Percentiles rank a stretch among this genome's conserved stretches.
Evolutionary conservation across 2,797 vertebrate genomes (phyloP).

Genomic region (Spinus olivaceus): DNA sequence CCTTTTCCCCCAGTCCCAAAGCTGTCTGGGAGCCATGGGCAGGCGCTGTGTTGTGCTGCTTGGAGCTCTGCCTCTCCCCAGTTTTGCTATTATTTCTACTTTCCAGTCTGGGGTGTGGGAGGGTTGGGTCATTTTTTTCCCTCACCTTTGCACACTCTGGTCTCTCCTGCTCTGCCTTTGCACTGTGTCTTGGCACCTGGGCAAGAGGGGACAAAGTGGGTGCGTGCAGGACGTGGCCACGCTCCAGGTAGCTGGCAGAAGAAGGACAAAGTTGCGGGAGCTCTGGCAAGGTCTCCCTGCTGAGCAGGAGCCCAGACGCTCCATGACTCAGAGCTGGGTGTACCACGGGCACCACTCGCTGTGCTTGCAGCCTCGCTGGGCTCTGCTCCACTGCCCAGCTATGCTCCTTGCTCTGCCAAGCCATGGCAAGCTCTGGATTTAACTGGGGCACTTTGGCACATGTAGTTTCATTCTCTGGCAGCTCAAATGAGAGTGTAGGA

Average conservation of each 20-base stretch:
- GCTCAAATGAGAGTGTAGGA: background rate
- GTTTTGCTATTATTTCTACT: background rate
- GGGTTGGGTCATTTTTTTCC: background rate
- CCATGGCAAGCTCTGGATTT: background rate
- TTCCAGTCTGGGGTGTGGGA: background rate
- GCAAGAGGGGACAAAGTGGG: background rate
- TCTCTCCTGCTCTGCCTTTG: background rate
- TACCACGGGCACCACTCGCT: background rate
- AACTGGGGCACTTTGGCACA: background rate
- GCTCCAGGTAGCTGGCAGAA: background rate
- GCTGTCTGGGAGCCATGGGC: background rate
- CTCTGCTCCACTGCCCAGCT: background rate
- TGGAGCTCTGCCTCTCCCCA: background rate
- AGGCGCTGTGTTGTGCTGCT: background rate
- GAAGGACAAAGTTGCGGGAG: background rate
- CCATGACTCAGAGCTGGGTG: slow-evolving; percentile 5
- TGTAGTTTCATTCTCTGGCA: background rate
- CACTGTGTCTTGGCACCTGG: background rate
- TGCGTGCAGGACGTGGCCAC: background rate
- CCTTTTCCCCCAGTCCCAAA: background rate
- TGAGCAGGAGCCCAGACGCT: background rate
- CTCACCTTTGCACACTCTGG: background rate
- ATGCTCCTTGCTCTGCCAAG: background rate
- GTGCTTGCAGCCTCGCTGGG: background rate
- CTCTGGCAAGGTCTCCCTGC: background rate